A percentile compares a stretch with the other conserved stretches of the same genome.
Conservation (phyloP, 2,113 vertebrate genomes). For the Psophia crepitans region DNA sequence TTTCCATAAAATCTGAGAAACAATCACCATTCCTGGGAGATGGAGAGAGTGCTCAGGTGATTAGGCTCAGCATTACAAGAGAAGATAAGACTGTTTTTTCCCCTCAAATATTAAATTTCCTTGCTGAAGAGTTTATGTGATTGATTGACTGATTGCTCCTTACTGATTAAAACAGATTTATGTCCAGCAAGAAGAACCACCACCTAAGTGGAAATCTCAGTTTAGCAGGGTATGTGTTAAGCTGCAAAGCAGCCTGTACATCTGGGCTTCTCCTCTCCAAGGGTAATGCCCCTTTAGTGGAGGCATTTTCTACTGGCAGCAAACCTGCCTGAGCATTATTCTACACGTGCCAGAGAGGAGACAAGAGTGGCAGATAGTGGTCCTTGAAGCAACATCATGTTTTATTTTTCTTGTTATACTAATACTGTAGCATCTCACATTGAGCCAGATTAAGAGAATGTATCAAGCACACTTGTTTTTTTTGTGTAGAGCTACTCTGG, state of each 20-base stretch:
- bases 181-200: neutral
- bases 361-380: neutral
- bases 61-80: neutral
- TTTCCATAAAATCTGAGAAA: neutral
- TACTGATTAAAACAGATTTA: neutral
- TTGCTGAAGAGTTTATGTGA: neutral
- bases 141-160: neutral
- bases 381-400: neutral
- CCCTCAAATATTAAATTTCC: neutral
- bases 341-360: neutral
- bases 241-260: neutral
- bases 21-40: neutral
- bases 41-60: neutral
- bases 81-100: neutral
- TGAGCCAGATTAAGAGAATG: neutral
- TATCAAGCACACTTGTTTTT: neutral
- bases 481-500: neutral
- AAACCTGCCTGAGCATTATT: neutral
- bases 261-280: neutral
- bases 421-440: neutral
- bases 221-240: neutral
- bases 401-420: neutral
- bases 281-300: fast-evolving
- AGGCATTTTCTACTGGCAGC: neutral
- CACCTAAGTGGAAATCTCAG: neutral